Evolutionary conservation across 2,797 vertebrate species (phyloP), one percentile per base, ranked within the genome.

Genomic region (Artibeus lituratus): DNA sequence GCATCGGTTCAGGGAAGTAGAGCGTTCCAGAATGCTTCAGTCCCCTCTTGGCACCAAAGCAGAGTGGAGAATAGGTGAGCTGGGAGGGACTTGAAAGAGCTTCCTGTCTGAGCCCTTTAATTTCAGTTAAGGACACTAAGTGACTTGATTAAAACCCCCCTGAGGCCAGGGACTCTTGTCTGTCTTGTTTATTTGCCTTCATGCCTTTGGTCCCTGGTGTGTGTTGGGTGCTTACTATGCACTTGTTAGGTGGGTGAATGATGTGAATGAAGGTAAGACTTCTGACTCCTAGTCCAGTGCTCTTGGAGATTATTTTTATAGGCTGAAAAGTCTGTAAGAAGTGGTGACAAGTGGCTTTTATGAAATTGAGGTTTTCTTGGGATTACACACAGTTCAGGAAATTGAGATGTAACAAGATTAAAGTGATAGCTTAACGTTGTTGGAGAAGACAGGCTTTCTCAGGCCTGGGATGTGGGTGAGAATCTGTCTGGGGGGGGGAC

Each of bases 11-110:
- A 89, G 55, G 91, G 80, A 89, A 57, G 83, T 15, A 11, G 89
- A 97, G 92, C 90, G 89, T 89, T 87, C 82, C 80, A 94, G 90
- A 95, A 82, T 62, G 86, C 42, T 91, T 81, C 21, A 4, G 8
- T 72, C 51, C 59, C 84, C 24, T 89, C 24, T 90, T 72, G 82
- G 88, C 70, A 39, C 16, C 19, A 82, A 26, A 29, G n/a, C 21
- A 69, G 74, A 86, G 39, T 21, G 1, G 49, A 65, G 80, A 39
- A 51, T n/a, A 87, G 90, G 73, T 81, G 37, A 55, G 47, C 53
- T 70, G 73, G 44, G 87, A 87, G 53, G 59, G 35, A 59, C 69
- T 82, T 73, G 24, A 62, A 44, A 70, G 76, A 81, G 32, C 57
- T 83, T 84, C 62, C 86, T 57, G n/a, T 57, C n/a, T 3, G 62